Evolutionary conservation across 2,113 vertebrate species (phyloP).

Genomic region (Tylochromis polylepis): DNA sequence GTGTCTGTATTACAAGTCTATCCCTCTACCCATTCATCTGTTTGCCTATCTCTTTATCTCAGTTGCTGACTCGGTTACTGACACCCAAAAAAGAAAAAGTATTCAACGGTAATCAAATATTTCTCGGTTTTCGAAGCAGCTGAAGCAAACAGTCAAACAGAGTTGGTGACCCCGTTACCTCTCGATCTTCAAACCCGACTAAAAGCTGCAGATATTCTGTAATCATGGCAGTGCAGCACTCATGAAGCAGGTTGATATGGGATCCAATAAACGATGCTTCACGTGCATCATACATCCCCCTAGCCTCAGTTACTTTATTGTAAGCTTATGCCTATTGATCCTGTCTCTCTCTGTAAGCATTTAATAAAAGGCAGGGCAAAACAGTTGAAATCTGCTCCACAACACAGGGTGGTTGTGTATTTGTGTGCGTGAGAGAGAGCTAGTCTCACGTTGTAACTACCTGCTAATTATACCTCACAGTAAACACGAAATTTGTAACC

Average conservation of each 20-base stretch:
- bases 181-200: background rate
- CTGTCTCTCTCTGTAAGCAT: background rate
- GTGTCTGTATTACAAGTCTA: background rate
- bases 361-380: background rate
- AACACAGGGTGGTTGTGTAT: background rate
- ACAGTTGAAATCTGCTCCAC: background rate
- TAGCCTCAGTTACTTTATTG: background rate
- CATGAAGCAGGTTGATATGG: background rate
- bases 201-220: background rate
- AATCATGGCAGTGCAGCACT: background rate
- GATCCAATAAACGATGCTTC: background rate
- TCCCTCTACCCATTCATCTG: background rate
- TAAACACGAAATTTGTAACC: constrained; percentile 77
- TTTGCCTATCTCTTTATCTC: background rate
- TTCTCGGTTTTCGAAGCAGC: background rate
- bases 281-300: background rate
- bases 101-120: background rate
- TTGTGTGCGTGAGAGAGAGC: background rate
- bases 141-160: background rate
- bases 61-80: background rate
- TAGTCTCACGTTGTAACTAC: constrained; percentile 22
- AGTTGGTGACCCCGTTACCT: background rate
- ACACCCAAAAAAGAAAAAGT: background rate
- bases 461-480: constrained; percentile 68
- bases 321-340: constrained; percentile 3